A percentile compares a stretch with the other conserved stretches of the same genome.
phyloP scores from a whole-genome alignment of 2,888 invertebrate species.

The Micropterix aruncella region DNA sequence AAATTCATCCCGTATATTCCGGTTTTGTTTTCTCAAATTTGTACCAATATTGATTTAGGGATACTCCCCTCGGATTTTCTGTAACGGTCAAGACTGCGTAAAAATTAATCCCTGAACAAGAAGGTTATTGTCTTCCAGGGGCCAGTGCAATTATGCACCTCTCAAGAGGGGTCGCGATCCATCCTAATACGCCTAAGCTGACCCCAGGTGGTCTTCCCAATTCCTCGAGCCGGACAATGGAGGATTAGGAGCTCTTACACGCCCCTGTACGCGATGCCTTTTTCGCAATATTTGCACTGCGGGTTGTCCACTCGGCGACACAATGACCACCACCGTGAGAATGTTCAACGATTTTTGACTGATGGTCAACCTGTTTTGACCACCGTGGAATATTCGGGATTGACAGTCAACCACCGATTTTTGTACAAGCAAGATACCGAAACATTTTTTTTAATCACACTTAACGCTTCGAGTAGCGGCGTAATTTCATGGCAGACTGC shows the following conservation, averaged over 20 bases:
- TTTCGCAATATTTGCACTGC: background rate
- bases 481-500: no score
- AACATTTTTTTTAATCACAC: no score
- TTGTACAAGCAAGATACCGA: no score
- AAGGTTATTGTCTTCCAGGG: background rate
- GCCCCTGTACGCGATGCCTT: background rate
- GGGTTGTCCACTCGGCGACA: background rate
- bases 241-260: background rate
- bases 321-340: background rate
- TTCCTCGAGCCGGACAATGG: background rate
- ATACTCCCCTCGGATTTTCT: no score
- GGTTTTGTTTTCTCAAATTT: no score
- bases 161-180: background rate
- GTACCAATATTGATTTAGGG: no score
- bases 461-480: no score
- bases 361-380: background rate
- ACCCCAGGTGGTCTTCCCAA: background rate
- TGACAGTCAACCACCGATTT: no score
- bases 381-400: no score
- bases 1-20: no score
- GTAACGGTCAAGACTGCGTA: no score
- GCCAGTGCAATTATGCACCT: background rate
- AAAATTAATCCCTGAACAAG: no score
- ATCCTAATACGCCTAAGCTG: background rate
- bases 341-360: background rate